A percentile compares a stretch with the other conserved stretches of the same genome.
phyloP scores from a whole-genome alignment of 2,888 invertebrate genomes.

The Papilio demoleus region DNA sequence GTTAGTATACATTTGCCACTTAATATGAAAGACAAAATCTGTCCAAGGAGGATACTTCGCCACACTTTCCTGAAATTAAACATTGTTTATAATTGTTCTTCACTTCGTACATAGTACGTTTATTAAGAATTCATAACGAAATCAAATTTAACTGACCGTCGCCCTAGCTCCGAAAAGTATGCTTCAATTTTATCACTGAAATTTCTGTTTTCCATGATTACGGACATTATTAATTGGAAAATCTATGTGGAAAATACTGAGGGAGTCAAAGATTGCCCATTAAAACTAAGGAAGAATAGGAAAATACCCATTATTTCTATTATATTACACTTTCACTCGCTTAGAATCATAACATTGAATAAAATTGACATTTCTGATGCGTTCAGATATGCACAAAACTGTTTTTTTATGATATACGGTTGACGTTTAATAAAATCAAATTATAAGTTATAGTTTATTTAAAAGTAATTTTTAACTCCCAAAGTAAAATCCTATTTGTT shows the following conservation, averaged over 20 bases:
- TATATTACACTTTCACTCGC: constrained; percentile 41
- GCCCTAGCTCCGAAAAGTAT: constrained; percentile 87
- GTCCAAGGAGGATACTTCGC: constrained; percentile 89
- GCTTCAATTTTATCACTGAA: constrained; percentile 87
- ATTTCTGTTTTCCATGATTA: constrained; percentile 73
- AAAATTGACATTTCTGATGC: constrained; percentile 48
- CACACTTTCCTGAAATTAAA: constrained; percentile 85
- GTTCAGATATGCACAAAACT: not conserved
- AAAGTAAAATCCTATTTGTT: too few relatives aligned
- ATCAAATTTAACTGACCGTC: constrained; percentile 82
- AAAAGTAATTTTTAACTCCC: too few relatives aligned
- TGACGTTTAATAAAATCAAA: too few relatives aligned
- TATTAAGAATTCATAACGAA: constrained; percentile 23
- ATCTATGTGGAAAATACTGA: constrained; percentile 47
- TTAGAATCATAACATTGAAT: constrained; percentile 53
- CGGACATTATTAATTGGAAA: constrained; percentile 28
- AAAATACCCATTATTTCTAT: constrained; percentile 50
- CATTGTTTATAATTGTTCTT: constrained; percentile 33
- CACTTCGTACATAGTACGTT: not conserved
- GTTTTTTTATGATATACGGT: too few relatives aligned
- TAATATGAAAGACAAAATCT: constrained; percentile 89
- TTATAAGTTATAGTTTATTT: too few relatives aligned
- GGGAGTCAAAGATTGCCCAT: constrained; percentile 45
- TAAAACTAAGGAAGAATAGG: constrained; percentile 44
- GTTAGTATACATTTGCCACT: constrained; percentile 91